Conservation (phyloP, 1,140 invertebrate species). For the Caenorhabditis remanei region DNA sequence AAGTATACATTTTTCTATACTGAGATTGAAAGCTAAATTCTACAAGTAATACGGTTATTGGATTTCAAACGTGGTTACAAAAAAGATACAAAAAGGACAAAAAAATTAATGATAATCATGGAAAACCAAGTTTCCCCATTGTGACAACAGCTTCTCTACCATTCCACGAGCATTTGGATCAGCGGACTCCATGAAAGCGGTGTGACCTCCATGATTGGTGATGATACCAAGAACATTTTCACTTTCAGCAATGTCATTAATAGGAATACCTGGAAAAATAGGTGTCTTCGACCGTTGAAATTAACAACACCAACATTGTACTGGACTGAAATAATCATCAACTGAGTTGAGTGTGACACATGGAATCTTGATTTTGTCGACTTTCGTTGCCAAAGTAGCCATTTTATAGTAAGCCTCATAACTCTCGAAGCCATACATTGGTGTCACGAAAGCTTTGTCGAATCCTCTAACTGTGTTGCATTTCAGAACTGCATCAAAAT, state of each 20-base stretch:
- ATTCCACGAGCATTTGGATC: conserved; percentile 64
- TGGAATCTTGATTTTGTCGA: conserved; percentile 66
- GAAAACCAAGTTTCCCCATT: conserved; percentile 60
- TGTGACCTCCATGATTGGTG: conserved; percentile 67
- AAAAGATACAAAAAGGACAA: not conserved
- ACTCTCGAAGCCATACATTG: conserved; percentile 56
- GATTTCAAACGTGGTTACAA: not conserved
- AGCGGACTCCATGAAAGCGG: conserved; percentile 66
- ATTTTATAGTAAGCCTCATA: conserved; percentile 66
- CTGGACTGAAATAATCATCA: conserved; percentile 66
- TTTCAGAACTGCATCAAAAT: conserved; percentile 62
- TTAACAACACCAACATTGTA: conserved; percentile 62
- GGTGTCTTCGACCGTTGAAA: not conserved
- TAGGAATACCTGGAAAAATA: conserved; percentile 66
- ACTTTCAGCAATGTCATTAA: conserved; percentile 55
- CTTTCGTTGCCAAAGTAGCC: conserved; percentile 58
- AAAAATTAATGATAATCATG: conserved; percentile 35
- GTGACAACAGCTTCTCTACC: conserved; percentile 58
- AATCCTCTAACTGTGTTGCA: conserved; percentile 67
- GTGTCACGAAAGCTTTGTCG: conserved; percentile 63
- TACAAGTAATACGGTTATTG: no score
- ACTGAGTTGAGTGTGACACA: conserved; percentile 61
- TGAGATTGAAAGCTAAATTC: no score
- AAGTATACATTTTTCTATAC: no score
- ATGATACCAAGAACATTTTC: conserved; percentile 62